These are phyloP conservation scores for Digitonthophagus gazella DNA, from an alignment of 2,888 invertebrate species.

Conservation along the genomic window DNA sequence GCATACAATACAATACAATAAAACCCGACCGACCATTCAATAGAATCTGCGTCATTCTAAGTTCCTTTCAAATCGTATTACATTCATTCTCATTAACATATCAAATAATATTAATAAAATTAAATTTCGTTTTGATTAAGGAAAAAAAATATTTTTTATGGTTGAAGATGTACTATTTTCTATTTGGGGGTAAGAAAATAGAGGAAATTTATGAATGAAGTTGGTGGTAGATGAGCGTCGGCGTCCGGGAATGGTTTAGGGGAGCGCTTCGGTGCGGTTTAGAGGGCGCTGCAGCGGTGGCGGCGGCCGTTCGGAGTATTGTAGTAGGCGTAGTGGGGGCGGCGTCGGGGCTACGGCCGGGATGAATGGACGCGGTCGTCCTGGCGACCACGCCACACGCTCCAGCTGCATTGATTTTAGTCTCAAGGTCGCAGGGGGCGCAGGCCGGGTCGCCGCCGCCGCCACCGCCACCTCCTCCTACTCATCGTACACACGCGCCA, in stretches of 20 bases:
- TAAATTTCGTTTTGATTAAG: too few relatives aligned
- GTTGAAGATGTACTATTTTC: neutral
- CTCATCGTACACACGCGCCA: neutral
- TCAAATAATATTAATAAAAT: too few relatives aligned
- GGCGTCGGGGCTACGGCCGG: neutral
- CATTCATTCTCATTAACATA: too few relatives aligned
- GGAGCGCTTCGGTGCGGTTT: neutral
- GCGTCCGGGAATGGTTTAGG: neutral
- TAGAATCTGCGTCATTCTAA: too few relatives aligned
- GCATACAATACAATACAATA: neutral
- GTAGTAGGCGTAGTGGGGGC: neutral
- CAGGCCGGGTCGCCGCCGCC: neutral
- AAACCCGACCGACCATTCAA: too few relatives aligned
- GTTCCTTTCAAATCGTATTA: too few relatives aligned
- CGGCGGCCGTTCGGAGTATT: neutral
- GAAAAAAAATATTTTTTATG: too few relatives aligned
- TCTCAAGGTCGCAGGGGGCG: neutral
- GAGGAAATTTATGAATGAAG: neutral
- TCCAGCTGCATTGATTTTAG: neutral
- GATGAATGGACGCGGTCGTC: neutral
- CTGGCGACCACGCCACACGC: neutral
- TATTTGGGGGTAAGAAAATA: neutral
- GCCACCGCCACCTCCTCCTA: neutral
- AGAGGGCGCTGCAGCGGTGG: neutral
- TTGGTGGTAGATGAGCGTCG: neutral